phyloP scores from a whole-genome alignment of 1,140 invertebrate genomes.

The Gryon sp. region DNA sequence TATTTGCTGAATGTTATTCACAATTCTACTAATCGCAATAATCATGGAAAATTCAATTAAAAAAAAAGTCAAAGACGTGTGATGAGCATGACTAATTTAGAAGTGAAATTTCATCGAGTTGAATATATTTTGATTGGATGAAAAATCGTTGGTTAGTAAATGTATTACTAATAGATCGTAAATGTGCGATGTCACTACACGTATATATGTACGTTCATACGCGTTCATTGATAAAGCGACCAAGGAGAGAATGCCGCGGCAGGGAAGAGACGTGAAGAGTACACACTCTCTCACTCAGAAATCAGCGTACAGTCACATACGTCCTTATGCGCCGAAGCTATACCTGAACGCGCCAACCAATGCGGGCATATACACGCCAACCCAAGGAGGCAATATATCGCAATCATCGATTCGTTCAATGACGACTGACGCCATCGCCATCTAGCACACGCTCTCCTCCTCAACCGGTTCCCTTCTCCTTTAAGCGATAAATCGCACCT shows the following conservation, averaged over 20 bases:
- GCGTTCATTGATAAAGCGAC: conserved; percentile 67
- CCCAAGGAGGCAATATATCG: conserved; percentile 59
- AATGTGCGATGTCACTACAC: conserved; percentile 64
- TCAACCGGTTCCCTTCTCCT: conserved; percentile 61
- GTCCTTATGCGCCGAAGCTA: conserved; percentile 38
- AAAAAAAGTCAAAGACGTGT: too few species aligned
- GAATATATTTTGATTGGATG: background rate
- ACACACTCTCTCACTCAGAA: conserved; percentile 7
- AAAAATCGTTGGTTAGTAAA: conserved; percentile 19
- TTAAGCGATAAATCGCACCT: conserved; percentile 30
- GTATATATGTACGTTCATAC: conserved; percentile 36
- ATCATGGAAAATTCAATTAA: too few species aligned
- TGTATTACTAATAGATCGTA: conserved; percentile 52
- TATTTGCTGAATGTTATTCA: too few species aligned
- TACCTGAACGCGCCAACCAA: conserved; percentile 35
- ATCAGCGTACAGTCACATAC: conserved; percentile 39
- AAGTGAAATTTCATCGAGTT: conserved; percentile 3
- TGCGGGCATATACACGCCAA: conserved; percentile 14
- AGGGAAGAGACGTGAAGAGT: conserved; percentile 22
- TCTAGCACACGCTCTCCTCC: conserved; percentile 62
- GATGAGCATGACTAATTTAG: too few species aligned
- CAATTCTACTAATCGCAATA: too few species aligned
- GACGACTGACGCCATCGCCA: conserved; percentile 66
- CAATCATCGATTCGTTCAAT: conserved; percentile 64
- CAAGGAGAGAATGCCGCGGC: conserved; percentile 32